Evolutionary conservation across 2,113 vertebrate genomes (phyloP).

Genomic region (Coracopsis vasa): DNA sequence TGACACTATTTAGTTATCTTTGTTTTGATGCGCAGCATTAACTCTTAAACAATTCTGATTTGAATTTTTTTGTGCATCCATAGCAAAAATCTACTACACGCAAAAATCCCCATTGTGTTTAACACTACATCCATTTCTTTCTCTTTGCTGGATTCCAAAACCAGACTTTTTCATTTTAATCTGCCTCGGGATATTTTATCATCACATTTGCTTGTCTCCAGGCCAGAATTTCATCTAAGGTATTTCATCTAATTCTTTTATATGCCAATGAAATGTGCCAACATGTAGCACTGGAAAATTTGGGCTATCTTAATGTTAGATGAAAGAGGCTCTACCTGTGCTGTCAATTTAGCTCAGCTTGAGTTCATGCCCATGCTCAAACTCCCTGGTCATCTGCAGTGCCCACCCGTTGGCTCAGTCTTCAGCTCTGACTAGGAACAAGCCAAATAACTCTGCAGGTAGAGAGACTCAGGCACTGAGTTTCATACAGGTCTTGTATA

Average conservation of each 20-base stretch:
- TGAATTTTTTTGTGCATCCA: background rate
- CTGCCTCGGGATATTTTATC: background rate
- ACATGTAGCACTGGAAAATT: rapidly evolving
- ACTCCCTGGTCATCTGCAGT: background rate
- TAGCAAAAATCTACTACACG: too few species aligned
- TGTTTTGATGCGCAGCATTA: background rate
- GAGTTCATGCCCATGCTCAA: background rate
- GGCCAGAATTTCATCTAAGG: background rate
- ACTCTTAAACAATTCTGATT: background rate
- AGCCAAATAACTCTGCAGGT: background rate
- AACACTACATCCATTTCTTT: background rate
- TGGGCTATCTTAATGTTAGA: background rate
- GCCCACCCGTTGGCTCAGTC: background rate
- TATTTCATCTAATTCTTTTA: background rate
- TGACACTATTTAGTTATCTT: background rate
- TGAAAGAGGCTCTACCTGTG: background rate
- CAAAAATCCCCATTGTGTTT: rapidly evolving
- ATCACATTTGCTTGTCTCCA: background rate
- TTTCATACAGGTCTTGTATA: background rate
- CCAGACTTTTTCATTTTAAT: background rate
- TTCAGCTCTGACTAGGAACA: background rate
- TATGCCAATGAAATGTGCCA: background rate
- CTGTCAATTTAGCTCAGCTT: background rate
- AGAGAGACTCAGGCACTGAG: background rate
- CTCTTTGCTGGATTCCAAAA: background rate